Evolutionary conservation across 2,113 vertebrate genomes (phyloP), one percentile per base, ranked within the genome.

Genomic region (Xenopus borealis): DNA sequence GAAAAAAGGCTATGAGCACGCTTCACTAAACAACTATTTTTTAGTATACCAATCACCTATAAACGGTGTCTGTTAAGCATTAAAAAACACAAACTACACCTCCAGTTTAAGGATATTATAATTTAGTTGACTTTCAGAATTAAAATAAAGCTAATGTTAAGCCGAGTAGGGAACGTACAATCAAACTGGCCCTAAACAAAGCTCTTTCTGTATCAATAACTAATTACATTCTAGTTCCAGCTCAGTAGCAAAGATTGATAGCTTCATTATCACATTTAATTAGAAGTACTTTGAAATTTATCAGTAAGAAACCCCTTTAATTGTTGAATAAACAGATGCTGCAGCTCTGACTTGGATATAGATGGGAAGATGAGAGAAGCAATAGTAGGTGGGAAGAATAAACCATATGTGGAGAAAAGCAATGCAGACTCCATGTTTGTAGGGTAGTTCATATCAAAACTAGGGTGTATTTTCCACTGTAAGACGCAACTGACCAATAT

Each of bases 261-360:
- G 82, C 78, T 88, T 85, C 86, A 89, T 91, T 91, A 87, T 70
- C 80, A 66, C 79, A 78, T 83, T 89, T 89, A 89, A 91, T 91
- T 88, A 88, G 83, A 85, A 78, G 33, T 80, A 76, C 50, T 88
- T 90, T 88, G 85, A 89, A 50, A 92, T 89, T 88, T 86, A 85
- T 87, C 81, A 74, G 78, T 76, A 80, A 83, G 82, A 86, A 88
- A 72, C 47, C 10, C 73, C 18, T 86, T 72, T 88, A 85, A 85
- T 79, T 84, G 83, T 80, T 79, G 78, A 82, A 86, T 81, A 76
- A 87, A 82, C 83, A 86, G 86, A 78, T 85, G 85, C 79, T 82
- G 4, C 78, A 72, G 80, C 79, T 81, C 7, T 0, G 74, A 63
- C 74, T 77, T 40, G 52, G 81, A 78, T 47, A 61, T 16, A 78